Percentiles rank a stretch among this genome's conserved stretches.
Evolutionary conservation across 2,888 invertebrate genomes (phyloP).

Genomic region (Boloria euphrosyne): DNA sequence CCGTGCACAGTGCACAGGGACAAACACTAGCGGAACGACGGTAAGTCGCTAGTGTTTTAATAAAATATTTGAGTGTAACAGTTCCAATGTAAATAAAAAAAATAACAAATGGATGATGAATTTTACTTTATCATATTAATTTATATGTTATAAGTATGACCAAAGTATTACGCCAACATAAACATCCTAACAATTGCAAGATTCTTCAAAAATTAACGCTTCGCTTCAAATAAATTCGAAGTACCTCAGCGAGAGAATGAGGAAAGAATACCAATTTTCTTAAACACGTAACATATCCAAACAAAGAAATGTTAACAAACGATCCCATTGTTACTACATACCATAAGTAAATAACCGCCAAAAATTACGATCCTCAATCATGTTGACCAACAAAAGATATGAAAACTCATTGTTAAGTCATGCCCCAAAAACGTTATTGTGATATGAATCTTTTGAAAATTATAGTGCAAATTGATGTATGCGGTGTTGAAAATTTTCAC

Average conservation of each 20-base stretch:
- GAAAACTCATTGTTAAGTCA: conserved; percentile 22
- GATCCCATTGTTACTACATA: conserved; percentile 26
- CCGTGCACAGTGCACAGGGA: no score
- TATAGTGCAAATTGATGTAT: no score
- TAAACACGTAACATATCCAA: conserved; percentile 17
- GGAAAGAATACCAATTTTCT: conserved; percentile 20
- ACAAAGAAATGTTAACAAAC: conserved; percentile 26
- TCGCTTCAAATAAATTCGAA: not conserved
- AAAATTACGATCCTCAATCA: conserved; percentile 26
- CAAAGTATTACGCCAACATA: no score
- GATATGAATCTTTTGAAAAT: not conserved
- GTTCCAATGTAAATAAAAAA: no score
- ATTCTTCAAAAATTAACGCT: not conserved
- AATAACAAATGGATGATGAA: no score
- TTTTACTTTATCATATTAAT: no score
- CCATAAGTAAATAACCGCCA: conserved; percentile 25
- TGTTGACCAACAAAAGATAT: conserved; percentile 29
- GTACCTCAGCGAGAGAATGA: conserved; percentile 3
- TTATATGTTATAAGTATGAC: no score
- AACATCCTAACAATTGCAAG: not conserved
- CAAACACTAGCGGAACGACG: no score
- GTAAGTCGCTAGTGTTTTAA: no score
- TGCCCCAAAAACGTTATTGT: conserved; percentile 23
- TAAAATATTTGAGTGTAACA: no score
- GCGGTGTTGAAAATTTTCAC: no score